phyloP scores from a whole-genome alignment of 1,140 invertebrate genomes.

The Drosophila pseudoananassae region DNA sequence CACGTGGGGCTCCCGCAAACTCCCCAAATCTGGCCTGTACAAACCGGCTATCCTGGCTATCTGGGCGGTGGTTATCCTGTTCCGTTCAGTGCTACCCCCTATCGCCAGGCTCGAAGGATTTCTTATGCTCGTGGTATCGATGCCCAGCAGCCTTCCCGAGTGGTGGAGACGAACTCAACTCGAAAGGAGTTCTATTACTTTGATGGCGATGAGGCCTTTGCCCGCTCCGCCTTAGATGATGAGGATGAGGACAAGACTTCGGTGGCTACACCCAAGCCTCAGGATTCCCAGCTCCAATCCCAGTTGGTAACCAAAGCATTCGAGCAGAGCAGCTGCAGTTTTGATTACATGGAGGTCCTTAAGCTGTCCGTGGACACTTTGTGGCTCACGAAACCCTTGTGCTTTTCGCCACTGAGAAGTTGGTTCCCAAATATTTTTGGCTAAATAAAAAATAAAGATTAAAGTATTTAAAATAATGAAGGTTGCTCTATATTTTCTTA shows the following conservation, averaged over 20 bases:
- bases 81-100: slow-evolving; percentile 49
- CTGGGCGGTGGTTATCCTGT: slow-evolving; percentile 39
- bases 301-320: slow-evolving; percentile 49
- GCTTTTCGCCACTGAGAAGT: slow-evolving; percentile 69
- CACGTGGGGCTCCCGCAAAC: slow-evolving; percentile 25
- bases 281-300: neutral
- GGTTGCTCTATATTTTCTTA: neutral
- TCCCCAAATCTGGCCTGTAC: slow-evolving; percentile 32
- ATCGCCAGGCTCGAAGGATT: slow-evolving; percentile 56
- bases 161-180: slow-evolving; percentile 77
- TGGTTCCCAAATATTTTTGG: slow-evolving; percentile 80
- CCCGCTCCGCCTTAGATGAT: slow-evolving; percentile 56
- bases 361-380: slow-evolving; percentile 72
- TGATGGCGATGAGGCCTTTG: slow-evolving; percentile 77
- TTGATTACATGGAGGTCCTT: slow-evolving; percentile 74
- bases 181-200: slow-evolving; percentile 79
- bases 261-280: neutral
- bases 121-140: slow-evolving; percentile 58
- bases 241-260: slow-evolving; percentile 34
- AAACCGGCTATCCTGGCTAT: slow-evolving; percentile 23
- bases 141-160: slow-evolving; percentile 60
- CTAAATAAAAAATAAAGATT: slow-evolving; percentile 14
- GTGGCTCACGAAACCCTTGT: slow-evolving; percentile 78
- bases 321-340: slow-evolving; percentile 70
- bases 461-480: slow-evolving; percentile 1